Base-by-base conservation (phyloP, 2,113 vertebrate genomes). In the Syngnathus scovelli region DNA sequence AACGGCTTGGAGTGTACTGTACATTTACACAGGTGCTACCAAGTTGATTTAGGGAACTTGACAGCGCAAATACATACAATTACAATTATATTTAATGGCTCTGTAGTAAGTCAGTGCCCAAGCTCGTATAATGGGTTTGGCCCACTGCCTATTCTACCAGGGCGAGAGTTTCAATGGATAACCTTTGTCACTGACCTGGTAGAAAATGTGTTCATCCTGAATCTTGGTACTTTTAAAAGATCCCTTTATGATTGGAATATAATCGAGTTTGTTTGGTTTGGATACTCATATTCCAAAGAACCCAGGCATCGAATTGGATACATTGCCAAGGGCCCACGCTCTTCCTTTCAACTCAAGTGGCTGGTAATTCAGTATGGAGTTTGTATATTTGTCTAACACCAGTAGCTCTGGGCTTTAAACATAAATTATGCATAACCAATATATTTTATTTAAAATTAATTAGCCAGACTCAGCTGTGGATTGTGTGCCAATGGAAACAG, bases 361-460 rank as follows among this genome's bases (percentile, higher is more conserved):
- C 78, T 82, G 73, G 82, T 86, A 87, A 89, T 86, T 87, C 84
- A 83, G 86, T 72, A 81, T 66, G 71, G 82, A 83, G 76, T 81
- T 85, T 89, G 89, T 90, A 72, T 91, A 89, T 92, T 92, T 92
- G 74, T 90, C 77, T 86, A 87, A 89, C 87, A 90, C 84, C 64
- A 3, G 86, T 89, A 88, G 87, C 89, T 89, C 75, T 79, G 77
- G 86, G 88, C 81, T 84, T 82, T 80, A 78, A 69, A 74, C 80
- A 89, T 89, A 87, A 89, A 92, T 91, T 88, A 90, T 89, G 87
- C 86, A 90, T 87, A 90, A 82, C 84, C 80, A 81, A 77, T 88
- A 79, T 79, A 81, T 90, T 85, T 90, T 86, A 89, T 90, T 89
- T 88, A 63, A 88, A 90, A 92, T 91, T 87, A 90, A 91, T 92